These are phyloP conservation scores for Byasa hedistus DNA, from an alignment of 2,888 invertebrate species.

Conservation along the genomic window DNA sequence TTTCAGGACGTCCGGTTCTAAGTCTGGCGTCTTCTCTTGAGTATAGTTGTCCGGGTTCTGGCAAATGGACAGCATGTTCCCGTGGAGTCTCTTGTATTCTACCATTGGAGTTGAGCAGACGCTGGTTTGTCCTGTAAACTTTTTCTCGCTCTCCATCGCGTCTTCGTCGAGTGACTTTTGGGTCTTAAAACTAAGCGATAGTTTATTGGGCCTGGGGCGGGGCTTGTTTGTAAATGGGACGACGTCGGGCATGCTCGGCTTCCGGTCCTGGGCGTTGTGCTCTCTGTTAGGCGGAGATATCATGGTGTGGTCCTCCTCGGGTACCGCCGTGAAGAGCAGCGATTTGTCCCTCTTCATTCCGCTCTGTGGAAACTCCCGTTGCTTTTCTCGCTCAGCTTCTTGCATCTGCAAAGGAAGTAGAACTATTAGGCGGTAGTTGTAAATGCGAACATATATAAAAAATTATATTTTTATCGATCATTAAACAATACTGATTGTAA, in stretches of 20 bases:
- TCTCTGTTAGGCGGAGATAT: slow-evolving; percentile 69
- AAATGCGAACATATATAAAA: too few species aligned
- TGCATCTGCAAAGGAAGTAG: slow-evolving; percentile 52
- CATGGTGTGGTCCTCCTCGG: slow-evolving; percentile 84
- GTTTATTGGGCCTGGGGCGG: slow-evolving; percentile 75
- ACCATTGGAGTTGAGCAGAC: slow-evolving; percentile 89
- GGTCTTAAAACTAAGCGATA: slow-evolving; percentile 79
- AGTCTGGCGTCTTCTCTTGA: slow-evolving; percentile 70
- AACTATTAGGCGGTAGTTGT: too few species aligned
- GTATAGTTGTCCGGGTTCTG: slow-evolving; percentile 80
- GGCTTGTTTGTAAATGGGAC: slow-evolving; percentile 77
- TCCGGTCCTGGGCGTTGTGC: slow-evolving; percentile 46
- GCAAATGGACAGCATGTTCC: slow-evolving; percentile 86
- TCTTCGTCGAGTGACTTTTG: slow-evolving; percentile 80
- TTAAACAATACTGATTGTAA: too few species aligned
- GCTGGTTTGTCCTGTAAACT: slow-evolving; percentile 85
- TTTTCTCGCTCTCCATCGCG: slow-evolving; percentile 73
- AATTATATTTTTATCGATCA: too few species aligned
- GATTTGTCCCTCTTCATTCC: slow-evolving; percentile 89
- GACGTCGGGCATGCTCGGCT: slow-evolving; percentile 71
- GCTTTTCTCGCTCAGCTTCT: slow-evolving; percentile 71
- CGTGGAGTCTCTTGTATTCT: slow-evolving; percentile 87
- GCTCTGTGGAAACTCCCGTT: slow-evolving; percentile 68
- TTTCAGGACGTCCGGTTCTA: slow-evolving; percentile 63
- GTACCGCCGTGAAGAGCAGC: slow-evolving; percentile 89